These are phyloP conservation scores for Merluccius polli DNA, from an alignment of 2,797 vertebrate genomes.

Conservation along the genomic window DNA sequence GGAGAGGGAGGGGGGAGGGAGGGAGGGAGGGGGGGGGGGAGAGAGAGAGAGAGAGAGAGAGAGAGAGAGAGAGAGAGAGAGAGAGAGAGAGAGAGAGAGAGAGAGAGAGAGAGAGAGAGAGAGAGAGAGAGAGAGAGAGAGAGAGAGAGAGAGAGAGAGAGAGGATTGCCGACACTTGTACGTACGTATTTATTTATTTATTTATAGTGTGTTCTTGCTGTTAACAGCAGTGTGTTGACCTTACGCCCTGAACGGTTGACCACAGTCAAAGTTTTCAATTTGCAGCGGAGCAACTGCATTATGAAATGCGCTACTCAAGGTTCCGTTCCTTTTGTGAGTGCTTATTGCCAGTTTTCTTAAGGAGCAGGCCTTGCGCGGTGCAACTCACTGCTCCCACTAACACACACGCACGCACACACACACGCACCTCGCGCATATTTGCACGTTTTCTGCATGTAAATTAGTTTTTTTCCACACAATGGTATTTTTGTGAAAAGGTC, in stretches of 20 bases:
- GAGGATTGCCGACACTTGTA: background rate
- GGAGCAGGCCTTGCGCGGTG: background rate
- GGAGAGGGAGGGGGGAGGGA: no score
- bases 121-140: no score
- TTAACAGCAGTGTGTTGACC: background rate
- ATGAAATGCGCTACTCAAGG: background rate
- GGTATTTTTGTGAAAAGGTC: background rate
- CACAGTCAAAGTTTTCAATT: background rate
- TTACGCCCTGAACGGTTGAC: background rate
- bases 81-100: no score
- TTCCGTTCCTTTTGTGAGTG: background rate
- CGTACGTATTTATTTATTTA: background rate
- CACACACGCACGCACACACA: background rate
- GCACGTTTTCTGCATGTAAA: background rate
- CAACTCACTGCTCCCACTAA: constrained; percentile 1
- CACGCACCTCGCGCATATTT: background rate
- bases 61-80: no score
- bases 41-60: no score
- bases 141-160: no score
- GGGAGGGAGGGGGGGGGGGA: no score
- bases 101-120: no score
- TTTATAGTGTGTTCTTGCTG: background rate
- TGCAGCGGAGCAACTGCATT: background rate
- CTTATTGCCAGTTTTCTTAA: background rate
- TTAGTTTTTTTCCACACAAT: background rate